Conservation (phyloP, 2,797 vertebrate species). For the Rhinoraja longicauda region DNA sequence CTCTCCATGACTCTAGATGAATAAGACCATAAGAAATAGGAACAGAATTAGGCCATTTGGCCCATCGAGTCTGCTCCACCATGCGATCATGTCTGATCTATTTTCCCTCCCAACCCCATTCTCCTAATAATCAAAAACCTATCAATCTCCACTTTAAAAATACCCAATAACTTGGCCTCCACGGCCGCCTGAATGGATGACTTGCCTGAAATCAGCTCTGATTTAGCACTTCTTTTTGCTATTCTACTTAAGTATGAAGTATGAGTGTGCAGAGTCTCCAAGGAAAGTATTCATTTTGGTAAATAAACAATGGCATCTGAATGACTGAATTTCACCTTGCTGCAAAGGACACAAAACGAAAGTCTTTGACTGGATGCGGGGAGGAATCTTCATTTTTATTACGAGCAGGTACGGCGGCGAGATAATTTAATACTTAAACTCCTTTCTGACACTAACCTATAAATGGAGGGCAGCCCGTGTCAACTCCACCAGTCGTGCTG, state of each 20-base stretch:
- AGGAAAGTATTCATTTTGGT: neutral
- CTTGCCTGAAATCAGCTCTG: neutral
- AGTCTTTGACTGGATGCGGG: neutral
- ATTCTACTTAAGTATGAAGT: neutral
- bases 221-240: conserved; percentile 5
- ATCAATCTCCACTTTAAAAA: no score
- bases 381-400: conserved; percentile 1
- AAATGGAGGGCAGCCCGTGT: conserved; percentile 34
- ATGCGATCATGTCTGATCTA: no score
- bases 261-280: neutral
- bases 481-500: conserved; percentile 28
- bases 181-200: neutral
- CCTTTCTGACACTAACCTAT: conserved; percentile 21
- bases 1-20: no score
- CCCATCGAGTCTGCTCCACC: no score
- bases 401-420: neutral
- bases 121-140: no score
- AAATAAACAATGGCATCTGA: neutral
- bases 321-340: neutral
- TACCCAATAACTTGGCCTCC: no score
- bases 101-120: no score
- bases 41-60: no score
- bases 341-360: neutral
- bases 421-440: conserved; percentile 26
- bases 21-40: no score